Base-by-base conservation (phyloP, 2,797 vertebrate genomes). In the Schizopygopsis malacanthus region DNA sequence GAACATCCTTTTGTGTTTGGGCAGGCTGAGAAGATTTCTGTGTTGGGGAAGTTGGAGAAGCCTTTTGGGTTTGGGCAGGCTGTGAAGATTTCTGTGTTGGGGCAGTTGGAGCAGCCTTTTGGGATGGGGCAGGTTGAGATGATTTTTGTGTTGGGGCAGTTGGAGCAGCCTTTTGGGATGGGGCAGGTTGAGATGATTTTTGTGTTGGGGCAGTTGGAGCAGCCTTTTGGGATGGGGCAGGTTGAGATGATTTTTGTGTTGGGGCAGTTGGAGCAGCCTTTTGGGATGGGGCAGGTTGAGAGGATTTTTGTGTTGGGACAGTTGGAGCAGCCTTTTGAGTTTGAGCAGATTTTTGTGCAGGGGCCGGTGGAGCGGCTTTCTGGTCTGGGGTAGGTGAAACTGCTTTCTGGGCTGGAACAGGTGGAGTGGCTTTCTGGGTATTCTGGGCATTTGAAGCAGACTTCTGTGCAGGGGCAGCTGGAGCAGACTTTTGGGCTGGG, bases 231-330 rank as follows among this genome's bases (percentile, higher is more conserved):
- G 69, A 39, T 25, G 9, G 28, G n/a, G 69, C 43, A n/a, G 87
- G 45, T 6, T 52, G 50, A 11, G 84, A 25, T 0, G 71, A 28
- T 25, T 94, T 87, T 4, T 63, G 69, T 0, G 28, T 81, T 25
- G 85, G 79, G 63, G 93, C 95, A 0, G 93, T 78, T 61, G 92
- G 93, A 43, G 10, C 41, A 82, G 91, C 91, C 25, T 69, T 81
- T 12, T 80, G 70, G 16, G 33, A 2, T 6, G 3, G 83, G 43
- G 41, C 13, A 41, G 92, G 91, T 93, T 78, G 90, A 89, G 92
- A 79, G 25, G 94, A 9, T 43, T 85, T 85, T 37, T 37, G 37
- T 11, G 61, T 63, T 4, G 7, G 13, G 18, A n/a, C 25, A 56
- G 6, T 12, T 22, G 37, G 1, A 52, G 18, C 1, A 33, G 91